A percentile compares a stretch with the other conserved stretches of the same genome.
These are phyloP conservation scores for Neotoma lepida DNA, from an alignment of 2,113 vertebrate genomes.

Conservation along the genomic window DNA sequence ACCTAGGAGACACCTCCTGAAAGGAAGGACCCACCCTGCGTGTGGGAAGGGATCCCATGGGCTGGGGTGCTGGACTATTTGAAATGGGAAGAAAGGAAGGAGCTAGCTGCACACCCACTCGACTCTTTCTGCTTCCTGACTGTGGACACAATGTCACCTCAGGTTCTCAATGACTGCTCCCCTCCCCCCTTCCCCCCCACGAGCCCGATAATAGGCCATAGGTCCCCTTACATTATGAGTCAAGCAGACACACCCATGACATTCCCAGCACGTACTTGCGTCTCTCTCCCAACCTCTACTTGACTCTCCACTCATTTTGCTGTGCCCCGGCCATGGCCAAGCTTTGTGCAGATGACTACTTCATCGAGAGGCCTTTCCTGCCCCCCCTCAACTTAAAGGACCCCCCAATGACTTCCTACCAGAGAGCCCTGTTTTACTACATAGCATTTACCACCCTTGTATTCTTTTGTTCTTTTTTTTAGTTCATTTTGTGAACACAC, in stretches of 20 bases:
- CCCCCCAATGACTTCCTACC: not conserved
- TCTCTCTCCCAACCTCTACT: not conserved
- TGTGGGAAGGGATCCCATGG: not conserved
- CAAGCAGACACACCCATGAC: not conserved
- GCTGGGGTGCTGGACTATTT: not conserved
- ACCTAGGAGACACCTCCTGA: not conserved
- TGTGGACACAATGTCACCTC: not conserved
- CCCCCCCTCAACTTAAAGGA: not conserved
- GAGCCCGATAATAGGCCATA: not conserved
- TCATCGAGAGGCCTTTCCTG: not conserved
- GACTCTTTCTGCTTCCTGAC: not conserved
- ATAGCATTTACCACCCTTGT: not conserved
- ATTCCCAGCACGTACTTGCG: not conserved
- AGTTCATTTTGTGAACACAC: not conserved
- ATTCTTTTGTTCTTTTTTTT: not conserved
- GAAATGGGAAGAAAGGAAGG: not conserved
- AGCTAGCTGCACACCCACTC: not conserved
- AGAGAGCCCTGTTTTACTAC: not conserved
- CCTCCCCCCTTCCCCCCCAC: not conserved
- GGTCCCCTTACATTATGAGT: not conserved
- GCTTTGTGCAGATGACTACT: not conserved
- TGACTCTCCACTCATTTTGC: not conserved
- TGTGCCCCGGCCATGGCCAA: too few relatives aligned
- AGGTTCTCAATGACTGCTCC: not conserved
- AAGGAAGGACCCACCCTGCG: not conserved